A percentile compares a stretch with the other conserved stretches of the same genome.
These are phyloP conservation scores for Cetoscarus ocellatus DNA, from an alignment of 2,797 vertebrate genomes.

Conservation along the genomic window DNA sequence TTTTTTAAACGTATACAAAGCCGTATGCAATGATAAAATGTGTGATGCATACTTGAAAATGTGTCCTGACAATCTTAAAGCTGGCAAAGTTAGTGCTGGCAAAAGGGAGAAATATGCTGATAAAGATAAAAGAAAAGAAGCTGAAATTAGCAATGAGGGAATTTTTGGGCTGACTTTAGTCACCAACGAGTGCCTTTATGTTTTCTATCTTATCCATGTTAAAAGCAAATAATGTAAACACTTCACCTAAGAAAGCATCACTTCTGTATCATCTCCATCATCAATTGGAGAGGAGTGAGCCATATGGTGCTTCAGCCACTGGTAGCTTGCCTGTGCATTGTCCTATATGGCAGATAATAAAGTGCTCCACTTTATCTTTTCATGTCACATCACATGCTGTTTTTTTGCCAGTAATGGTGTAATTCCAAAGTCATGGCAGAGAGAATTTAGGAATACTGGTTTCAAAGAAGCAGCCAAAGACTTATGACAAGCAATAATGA, in stretches of 20 bases:
- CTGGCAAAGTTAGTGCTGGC: neutral
- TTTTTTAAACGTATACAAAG: too few relatives aligned
- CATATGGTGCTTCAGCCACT: conserved; percentile 2
- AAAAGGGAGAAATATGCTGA: neutral
- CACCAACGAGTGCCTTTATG: neutral
- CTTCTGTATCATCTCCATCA: conserved; percentile 1
- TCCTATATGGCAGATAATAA: neutral
- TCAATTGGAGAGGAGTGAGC: neutral
- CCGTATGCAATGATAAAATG: too few relatives aligned
- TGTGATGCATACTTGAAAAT: too few relatives aligned
- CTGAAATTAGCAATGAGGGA: neutral
- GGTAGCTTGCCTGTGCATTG: neutral
- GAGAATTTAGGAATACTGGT: too few relatives aligned
- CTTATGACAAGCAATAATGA: too few relatives aligned
- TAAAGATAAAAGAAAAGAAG: neutral
- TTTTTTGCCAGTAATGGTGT: neutral
- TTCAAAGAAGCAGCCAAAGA: too few relatives aligned
- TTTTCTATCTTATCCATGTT: conserved; percentile 3
- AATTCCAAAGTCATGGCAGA: neutral
- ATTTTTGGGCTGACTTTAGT: neutral
- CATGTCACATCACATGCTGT: neutral
- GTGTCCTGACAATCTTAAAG: neutral
- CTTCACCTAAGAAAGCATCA: neutral
- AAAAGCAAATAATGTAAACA: neutral
- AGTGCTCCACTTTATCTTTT: neutral